Evolutionary conservation across 1,140 invertebrate genomes (phyloP), one percentile per base, ranked within the genome.

Genomic region (Trichomalopsis sarcophagae): DNA sequence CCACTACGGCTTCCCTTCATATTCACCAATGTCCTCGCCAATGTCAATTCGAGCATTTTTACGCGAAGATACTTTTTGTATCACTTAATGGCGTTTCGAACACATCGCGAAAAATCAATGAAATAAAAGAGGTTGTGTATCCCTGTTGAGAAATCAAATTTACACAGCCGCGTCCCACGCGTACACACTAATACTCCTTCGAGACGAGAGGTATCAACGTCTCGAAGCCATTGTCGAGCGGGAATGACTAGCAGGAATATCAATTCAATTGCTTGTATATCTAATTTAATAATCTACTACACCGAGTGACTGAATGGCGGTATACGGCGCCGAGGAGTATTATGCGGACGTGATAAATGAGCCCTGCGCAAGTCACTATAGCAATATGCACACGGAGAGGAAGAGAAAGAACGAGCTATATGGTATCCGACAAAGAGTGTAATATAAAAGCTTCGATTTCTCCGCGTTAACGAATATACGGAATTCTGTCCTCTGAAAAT

Each of bases 251-350:
- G 91, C 91, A 86, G 88, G 90, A 92, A 92, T 86, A 86, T 92
- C 91, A 92, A 92, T 93, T 91, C 91, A 90, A 92, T 91, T 90
- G 89, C 79, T 86, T 82, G 88, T 90, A 89, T 92, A 92, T 92
- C 92, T 91, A 89, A 92, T 91, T 91, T 87, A 89, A 91, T 91
- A 89, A 92, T 92, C 91, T 91, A 69, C 88, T 88, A 87, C 87
- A 69, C 86, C 87, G 87, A 88, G 87, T 84, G 87, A 74, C 82
- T 82, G 83, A 88, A 88, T 85, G 74, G 83, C 74, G 62, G 84
- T 36, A 36, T 36, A 75, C 7, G 66, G 83, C 55, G 84, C 66
- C 17, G 68, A 82, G 74, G 73, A 84, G 84, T 88, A 87, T 89
- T 88, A 87, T 89, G 87, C 89, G 85, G 88, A 89, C 88, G 89